Evolutionary conservation across 1,140 invertebrate genomes (phyloP).

Genomic region (Coptotermes formosanus): DNA sequence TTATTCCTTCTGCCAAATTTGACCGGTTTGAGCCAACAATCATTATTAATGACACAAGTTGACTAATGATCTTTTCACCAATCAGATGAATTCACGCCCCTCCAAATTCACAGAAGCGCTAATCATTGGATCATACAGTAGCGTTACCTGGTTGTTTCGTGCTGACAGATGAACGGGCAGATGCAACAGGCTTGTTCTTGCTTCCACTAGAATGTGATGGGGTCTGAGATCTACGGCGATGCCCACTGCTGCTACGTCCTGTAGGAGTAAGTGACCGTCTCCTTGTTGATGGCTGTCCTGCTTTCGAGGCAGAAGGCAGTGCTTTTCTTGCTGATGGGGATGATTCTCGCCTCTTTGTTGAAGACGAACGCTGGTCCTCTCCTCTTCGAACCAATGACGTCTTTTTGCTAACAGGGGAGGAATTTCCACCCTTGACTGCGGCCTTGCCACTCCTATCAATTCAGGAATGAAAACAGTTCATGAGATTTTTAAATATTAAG

Average conservation of each 20-base stretch:
- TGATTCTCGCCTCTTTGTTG: conserved; percentile 19
- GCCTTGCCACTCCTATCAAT: neutral
- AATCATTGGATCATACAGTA: too few relatives aligned
- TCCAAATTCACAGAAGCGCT: too few relatives aligned
- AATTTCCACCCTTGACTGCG: neutral
- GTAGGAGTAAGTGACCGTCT: conserved; percentile 22
- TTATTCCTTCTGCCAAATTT: too few relatives aligned
- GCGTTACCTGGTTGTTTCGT: neutral
- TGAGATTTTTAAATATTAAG: too few relatives aligned
- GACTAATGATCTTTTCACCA: too few relatives aligned
- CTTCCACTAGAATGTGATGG: neutral
- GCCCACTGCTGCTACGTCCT: neutral
- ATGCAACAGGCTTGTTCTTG: neutral
- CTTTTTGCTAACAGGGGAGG: neutral
- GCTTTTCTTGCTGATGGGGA: neutral
- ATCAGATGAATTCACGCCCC: too few relatives aligned
- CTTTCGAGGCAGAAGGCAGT: neutral
- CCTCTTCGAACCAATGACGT: neutral
- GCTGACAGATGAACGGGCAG: neutral
- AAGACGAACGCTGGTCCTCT: conserved; percentile 4
- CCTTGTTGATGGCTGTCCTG: neutral
- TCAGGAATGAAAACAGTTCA: too few relatives aligned
- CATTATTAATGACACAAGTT: too few relatives aligned
- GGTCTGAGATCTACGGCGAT: conserved; percentile 23
- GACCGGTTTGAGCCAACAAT: too few relatives aligned